These are phyloP conservation scores for Tetragonula clypearis DNA, from an alignment of 1,140 invertebrate species.

Conservation along the genomic window DNA sequence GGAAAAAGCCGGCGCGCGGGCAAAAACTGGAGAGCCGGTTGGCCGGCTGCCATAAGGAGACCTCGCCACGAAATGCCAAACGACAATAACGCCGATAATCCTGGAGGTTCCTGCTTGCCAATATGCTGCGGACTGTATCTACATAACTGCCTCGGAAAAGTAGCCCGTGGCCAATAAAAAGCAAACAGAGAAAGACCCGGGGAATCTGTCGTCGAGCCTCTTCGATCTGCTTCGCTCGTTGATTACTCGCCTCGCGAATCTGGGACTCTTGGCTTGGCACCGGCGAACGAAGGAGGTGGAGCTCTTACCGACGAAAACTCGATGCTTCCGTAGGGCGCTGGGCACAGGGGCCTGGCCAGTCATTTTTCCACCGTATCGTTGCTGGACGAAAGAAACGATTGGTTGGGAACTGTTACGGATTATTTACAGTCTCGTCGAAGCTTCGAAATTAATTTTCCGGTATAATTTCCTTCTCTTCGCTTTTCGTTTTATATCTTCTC, in stretches of 20 bases:
- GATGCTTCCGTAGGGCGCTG: neutral
- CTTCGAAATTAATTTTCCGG: neutral
- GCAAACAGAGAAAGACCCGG: slow-evolving; percentile 50
- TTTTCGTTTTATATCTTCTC: neutral
- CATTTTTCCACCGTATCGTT: too few species aligned
- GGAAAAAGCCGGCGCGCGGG: slow-evolving; percentile 36
- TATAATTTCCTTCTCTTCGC: too few species aligned
- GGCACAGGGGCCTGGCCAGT: neutral
- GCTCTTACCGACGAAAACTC: slow-evolving; percentile 9
- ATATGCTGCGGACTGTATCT: slow-evolving; percentile 77
- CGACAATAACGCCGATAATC: slow-evolving; percentile 77
- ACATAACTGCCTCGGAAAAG: slow-evolving; percentile 77
- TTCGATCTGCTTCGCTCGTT: slow-evolving; percentile 52
- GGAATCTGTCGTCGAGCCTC: slow-evolving; percentile 64
- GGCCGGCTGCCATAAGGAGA: slow-evolving; percentile 78
- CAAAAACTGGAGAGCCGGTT: slow-evolving; percentile 69
- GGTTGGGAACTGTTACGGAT: neutral
- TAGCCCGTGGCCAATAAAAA: slow-evolving; percentile 77
- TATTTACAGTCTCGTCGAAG: slow-evolving; percentile 1
- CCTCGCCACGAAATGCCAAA: slow-evolving; percentile 68
- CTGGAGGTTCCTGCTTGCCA: slow-evolving; percentile 72
- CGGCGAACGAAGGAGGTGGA: slow-evolving; percentile 14
- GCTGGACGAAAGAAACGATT: too few species aligned
- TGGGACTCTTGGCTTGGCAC: slow-evolving; percentile 44
- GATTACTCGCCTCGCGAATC: slow-evolving; percentile 32